Conservation (phyloP, 2,113 vertebrate genomes). For the Hydrolagus affinis region DNA sequence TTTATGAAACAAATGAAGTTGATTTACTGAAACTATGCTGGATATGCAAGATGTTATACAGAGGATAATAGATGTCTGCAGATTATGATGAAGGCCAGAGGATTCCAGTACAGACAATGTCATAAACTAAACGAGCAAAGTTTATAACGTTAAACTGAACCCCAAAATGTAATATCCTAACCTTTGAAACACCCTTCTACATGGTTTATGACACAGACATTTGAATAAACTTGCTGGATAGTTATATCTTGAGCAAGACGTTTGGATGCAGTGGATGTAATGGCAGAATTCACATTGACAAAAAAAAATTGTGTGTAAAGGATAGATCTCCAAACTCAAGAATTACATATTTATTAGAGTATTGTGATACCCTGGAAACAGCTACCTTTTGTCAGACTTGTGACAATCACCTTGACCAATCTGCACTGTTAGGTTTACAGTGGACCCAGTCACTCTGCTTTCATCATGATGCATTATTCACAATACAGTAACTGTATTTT, state of each 20-base stretch:
- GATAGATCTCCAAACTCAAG: neutral
- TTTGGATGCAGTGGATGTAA: neutral
- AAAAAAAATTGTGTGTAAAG: neutral
- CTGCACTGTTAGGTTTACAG: slow-evolving; percentile 3
- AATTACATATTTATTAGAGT: neutral
- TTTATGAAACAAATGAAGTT: neutral
- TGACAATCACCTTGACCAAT: neutral
- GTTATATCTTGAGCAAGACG: neutral
- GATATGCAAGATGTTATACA: neutral
- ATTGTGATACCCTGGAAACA: neutral
- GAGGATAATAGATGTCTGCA: neutral
- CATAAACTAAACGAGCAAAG: neutral
- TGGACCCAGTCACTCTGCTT: neutral
- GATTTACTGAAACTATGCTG: neutral
- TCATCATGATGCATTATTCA: slow-evolving; percentile 2
- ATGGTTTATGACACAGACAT: neutral
- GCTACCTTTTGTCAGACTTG: neutral
- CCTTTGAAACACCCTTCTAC: slow-evolving; percentile 7
- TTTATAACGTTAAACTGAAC: neutral
- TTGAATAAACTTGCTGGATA: neutral
- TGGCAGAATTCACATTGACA: neutral
- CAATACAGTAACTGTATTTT: neutral
- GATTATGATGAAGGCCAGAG: neutral
- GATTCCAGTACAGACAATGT: neutral
- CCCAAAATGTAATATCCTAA: neutral